phyloP scores from a whole-genome alignment of 2,797 vertebrate genomes.

The Gymnothorax reevesii region DNA sequence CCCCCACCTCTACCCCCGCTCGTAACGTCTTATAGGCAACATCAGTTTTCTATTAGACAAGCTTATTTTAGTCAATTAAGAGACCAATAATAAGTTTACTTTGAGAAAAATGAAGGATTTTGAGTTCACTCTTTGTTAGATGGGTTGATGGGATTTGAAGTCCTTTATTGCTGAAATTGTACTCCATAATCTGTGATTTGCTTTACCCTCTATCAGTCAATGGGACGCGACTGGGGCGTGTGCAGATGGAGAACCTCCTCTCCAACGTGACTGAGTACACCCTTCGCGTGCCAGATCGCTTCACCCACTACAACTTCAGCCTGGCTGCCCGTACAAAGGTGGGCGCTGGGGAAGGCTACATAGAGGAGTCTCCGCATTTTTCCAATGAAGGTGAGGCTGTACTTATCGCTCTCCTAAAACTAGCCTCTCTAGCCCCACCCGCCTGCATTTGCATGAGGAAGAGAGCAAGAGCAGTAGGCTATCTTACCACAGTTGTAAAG shows the following conservation, averaged over 20 bases:
- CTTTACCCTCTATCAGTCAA: slow-evolving; percentile 74
- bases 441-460: not conserved
- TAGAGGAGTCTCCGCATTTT: slow-evolving; percentile 80
- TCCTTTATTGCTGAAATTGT: not conserved
- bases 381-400: slow-evolving; percentile 86
- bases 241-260: slow-evolving; percentile 75
- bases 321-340: slow-evolving; percentile 87
- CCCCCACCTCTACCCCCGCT: too few species aligned
- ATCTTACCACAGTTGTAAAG: not conserved
- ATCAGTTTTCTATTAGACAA: not conserved
- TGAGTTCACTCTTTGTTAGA: not conserved
- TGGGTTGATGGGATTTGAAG: not conserved
- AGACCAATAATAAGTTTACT: not conserved
- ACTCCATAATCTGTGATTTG: not conserved
- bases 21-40: too few species aligned
- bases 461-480: not conserved
- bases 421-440: not conserved
- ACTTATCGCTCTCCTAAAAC: not conserved
- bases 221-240: slow-evolving; percentile 73
- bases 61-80: not conserved
- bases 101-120: not conserved
- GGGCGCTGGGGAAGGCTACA: slow-evolving; percentile 78
- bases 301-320: slow-evolving; percentile 83
- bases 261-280: slow-evolving; percentile 83
- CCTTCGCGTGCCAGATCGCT: slow-evolving; percentile 79